phyloP scores from a whole-genome alignment of 2,113 vertebrate genomes.

The Etia nguti region DNA sequence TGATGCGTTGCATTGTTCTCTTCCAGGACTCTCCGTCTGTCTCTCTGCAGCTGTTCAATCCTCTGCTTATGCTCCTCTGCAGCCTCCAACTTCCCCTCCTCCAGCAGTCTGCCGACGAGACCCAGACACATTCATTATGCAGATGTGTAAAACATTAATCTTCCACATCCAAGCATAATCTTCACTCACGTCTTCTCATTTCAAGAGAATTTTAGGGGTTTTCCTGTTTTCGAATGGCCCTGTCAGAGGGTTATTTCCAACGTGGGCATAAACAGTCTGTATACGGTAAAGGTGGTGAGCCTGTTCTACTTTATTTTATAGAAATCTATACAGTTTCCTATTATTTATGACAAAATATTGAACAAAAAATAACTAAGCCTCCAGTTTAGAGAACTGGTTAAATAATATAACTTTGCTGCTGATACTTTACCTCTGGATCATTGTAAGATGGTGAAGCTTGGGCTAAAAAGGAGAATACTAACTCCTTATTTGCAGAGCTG shows the following conservation, averaged over 20 bases:
- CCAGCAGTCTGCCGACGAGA: conserved; percentile 78
- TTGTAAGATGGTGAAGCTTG: not conserved
- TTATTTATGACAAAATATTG: not conserved
- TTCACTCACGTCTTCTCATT: not conserved
- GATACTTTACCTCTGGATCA: not conserved
- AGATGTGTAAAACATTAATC: not conserved
- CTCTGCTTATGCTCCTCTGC: conserved; percentile 91
- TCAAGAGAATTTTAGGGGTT: not conserved
- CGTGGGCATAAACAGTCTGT: not conserved
- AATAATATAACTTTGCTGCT: not conserved
- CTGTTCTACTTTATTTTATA: not conserved
- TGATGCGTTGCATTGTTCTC: conserved; percentile 82
- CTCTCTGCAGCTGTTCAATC: conserved; percentile 91
- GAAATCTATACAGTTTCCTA: not conserved
- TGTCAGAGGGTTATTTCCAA: not conserved
- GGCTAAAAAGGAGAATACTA: not conserved
- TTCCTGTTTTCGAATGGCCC: not conserved
- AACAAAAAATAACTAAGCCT: not conserved
- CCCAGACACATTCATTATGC: not conserved
- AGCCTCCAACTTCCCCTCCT: conserved; percentile 87
- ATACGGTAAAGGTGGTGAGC: not conserved
- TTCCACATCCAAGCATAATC: not conserved
- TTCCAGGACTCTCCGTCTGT: conserved; percentile 83
- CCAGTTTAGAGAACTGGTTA: not conserved
- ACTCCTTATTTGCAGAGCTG: not conserved